These are phyloP conservation scores for Betta splendens DNA, from an alignment of 2,797 vertebrate species.

Conservation along the genomic window DNA sequence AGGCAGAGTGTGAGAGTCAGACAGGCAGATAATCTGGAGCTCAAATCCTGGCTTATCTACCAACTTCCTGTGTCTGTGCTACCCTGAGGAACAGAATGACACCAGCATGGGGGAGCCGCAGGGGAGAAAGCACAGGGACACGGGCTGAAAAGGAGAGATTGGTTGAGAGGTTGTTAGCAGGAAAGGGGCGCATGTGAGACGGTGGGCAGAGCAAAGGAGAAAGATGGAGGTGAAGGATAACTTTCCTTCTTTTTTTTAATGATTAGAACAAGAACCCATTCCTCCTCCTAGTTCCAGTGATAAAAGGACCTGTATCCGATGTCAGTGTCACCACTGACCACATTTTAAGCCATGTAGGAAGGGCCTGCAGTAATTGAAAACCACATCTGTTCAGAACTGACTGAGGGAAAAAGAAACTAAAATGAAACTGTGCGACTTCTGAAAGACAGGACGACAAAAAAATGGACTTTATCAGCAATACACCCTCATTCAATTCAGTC, in stretches of 20 bases:
- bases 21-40: slow-evolving; percentile 78
- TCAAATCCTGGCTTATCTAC: slow-evolving; percentile 81
- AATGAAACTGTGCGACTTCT: neutral
- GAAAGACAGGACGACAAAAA: neutral
- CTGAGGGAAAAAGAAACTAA: neutral
- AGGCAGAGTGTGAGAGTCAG: slow-evolving; percentile 60
- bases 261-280: neutral
- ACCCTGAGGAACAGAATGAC: slow-evolving; percentile 68
- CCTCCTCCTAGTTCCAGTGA: neutral
- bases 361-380: too few species aligned
- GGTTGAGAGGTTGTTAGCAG: slow-evolving; percentile 30
- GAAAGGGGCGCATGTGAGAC: slow-evolving; percentile 10
- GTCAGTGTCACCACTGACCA: neutral
- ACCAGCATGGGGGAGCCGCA: slow-evolving; percentile 54
- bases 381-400: neutral
- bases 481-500: neutral
- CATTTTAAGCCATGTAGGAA: too few species aligned
- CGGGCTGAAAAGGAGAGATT: slow-evolving; percentile 10
- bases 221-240: neutral
- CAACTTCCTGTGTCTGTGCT: slow-evolving; percentile 74
- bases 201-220: neutral
- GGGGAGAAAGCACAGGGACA: slow-evolving; percentile 17
- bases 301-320: neutral
- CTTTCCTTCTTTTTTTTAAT: neutral
- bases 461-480: slow-evolving; percentile 4